Evolutionary conservation across 1,140 invertebrate genomes (phyloP).

Genomic region (Triops cancriformis): DNA sequence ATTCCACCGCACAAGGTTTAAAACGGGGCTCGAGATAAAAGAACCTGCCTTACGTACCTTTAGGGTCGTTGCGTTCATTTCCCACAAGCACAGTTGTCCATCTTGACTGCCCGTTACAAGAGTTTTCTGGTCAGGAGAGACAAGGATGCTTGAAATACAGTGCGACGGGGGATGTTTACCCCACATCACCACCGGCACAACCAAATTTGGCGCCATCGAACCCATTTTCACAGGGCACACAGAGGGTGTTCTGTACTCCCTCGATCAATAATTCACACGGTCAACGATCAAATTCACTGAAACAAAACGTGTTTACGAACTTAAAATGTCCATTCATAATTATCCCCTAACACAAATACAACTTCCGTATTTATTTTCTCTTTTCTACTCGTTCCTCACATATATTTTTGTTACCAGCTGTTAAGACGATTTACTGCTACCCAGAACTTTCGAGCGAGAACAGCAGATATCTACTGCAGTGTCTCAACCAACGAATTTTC

Average conservation of each 20-base stretch:
- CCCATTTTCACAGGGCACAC: background rate
- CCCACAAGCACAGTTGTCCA: slow-evolving; percentile 96
- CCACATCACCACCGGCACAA: slow-evolving; percentile 96
- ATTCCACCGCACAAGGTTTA: background rate
- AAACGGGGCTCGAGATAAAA: slow-evolving; percentile 1
- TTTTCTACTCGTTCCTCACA: too few species aligned
- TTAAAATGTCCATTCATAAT: too few species aligned
- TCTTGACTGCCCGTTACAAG: slow-evolving; percentile 95
- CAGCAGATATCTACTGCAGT: too few species aligned
- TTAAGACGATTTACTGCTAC: too few species aligned
- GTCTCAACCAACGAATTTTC: too few species aligned
- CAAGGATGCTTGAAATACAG: slow-evolving; percentile 86
- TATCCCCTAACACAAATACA: too few species aligned
- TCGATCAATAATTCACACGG: too few species aligned
- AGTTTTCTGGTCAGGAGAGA: slow-evolving; percentile 84
- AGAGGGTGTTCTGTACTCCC: too few species aligned
- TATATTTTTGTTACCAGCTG: too few species aligned
- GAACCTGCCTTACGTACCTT: slow-evolving; percentile 42
- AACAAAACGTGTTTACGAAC: background rate
- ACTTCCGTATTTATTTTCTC: too few species aligned
- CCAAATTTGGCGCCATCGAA: slow-evolving; percentile 56
- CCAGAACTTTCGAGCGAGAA: too few species aligned
- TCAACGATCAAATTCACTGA: background rate
- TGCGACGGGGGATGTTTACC: slow-evolving; percentile 90
- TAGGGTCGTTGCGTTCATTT: slow-evolving; percentile 71